A percentile compares a stretch with the other conserved stretches of the same genome.
Conservation (phyloP, 2,888 invertebrate genomes). For the Helicoverpa assulta region DNA sequence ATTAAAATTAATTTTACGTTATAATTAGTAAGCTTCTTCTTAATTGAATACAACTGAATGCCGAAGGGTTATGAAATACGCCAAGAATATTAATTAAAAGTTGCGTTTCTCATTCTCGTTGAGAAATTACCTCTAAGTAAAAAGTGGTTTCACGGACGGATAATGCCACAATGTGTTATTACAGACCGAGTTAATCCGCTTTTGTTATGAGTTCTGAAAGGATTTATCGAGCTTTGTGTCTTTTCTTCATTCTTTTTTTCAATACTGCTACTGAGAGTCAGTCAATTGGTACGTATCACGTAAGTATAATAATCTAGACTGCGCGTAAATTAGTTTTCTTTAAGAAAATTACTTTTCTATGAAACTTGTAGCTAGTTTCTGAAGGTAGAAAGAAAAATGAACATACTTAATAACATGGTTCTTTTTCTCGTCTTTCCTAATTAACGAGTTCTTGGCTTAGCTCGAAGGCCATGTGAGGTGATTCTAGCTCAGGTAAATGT, state of each 20-base stretch:
- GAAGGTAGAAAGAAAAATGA: conserved; percentile 1
- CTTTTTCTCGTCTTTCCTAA: conserved; percentile 22
- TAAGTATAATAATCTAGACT: conserved; percentile 34
- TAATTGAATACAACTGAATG: conserved; percentile 52
- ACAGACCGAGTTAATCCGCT: conserved; percentile 79
- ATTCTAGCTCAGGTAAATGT: conserved; percentile 45
- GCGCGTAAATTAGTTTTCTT: conserved; percentile 22
- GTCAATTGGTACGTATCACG: conserved; percentile 53
- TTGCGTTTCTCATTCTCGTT: conserved; percentile 60
- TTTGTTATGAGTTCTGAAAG: conserved; percentile 81
- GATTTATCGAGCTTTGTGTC: conserved; percentile 75
- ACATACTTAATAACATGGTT: background rate
- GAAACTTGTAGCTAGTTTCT: background rate
- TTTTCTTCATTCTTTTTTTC: conserved; percentile 70
- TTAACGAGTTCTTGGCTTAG: conserved; percentile 24
- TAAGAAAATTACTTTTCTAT: conserved; percentile 18
- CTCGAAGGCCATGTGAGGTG: conserved; percentile 36
- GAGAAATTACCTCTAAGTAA: conserved; percentile 71
- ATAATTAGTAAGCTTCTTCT: conserved; percentile 46
- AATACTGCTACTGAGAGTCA: conserved; percentile 68
- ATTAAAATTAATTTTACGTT: background rate
- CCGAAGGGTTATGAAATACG: conserved; percentile 57
- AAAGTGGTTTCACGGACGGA: conserved; percentile 70
- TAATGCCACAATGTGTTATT: conserved; percentile 80
- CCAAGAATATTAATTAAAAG: conserved; percentile 69